Conservation (phyloP, 1,140 invertebrate genomes). For the Diprion similis region DNA sequence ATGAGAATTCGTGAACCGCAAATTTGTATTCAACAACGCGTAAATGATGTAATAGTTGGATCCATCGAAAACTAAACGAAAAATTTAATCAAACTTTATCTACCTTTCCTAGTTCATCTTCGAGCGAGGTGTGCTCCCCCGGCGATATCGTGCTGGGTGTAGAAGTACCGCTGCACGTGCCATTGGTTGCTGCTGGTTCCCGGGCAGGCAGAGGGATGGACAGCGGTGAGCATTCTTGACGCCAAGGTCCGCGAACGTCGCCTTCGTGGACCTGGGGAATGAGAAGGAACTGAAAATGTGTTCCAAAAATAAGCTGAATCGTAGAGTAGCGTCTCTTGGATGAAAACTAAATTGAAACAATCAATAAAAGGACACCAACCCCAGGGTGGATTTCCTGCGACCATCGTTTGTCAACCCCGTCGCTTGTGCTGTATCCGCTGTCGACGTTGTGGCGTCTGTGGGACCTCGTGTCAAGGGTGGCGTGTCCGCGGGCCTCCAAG, state of each 20-base stretch:
- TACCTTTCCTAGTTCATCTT: slow-evolving; percentile 64
- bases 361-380: slow-evolving; percentile 49
- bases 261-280: slow-evolving; percentile 45
- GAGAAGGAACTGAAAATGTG: slow-evolving; percentile 12
- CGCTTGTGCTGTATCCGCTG: slow-evolving; percentile 85
- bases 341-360: slow-evolving; percentile 15
- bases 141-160: slow-evolving; percentile 70
- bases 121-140: slow-evolving; percentile 61
- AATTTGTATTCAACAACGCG: background rate
- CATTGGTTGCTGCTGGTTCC: slow-evolving; percentile 51
- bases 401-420: slow-evolving; percentile 83
- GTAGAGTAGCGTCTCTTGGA: background rate
- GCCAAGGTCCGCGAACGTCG: slow-evolving; percentile 47
- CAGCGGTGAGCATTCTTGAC: slow-evolving; percentile 58
- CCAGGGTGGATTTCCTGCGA: slow-evolving; percentile 74
- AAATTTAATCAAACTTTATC: slow-evolving; percentile 6
- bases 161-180: slow-evolving; percentile 63
- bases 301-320: slow-evolving; percentile 2
- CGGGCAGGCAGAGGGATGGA: slow-evolving; percentile 53
- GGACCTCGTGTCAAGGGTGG: slow-evolving; percentile 58
- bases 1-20: too few relatives aligned
- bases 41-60: background rate
- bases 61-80: background rate
- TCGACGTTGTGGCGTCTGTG: slow-evolving; percentile 79
- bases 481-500: slow-evolving; percentile 62